Evolutionary conservation across 2,113 vertebrate species (phyloP), one percentile per base, ranked within the genome.

Genomic region (Rhabdomys dilectus): DNA sequence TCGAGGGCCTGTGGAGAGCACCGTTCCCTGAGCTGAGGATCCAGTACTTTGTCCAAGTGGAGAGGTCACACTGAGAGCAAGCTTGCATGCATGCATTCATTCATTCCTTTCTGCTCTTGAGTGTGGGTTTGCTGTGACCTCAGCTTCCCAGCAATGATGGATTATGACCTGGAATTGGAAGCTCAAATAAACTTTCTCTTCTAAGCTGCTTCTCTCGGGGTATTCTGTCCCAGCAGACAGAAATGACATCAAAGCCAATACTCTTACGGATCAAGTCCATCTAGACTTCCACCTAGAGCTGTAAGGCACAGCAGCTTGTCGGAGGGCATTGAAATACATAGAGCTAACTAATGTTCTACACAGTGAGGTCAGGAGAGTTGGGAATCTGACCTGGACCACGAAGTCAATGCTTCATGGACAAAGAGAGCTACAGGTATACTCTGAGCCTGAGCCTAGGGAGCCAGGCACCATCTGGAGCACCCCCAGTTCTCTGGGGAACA

Each of bases 301-400:
- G 0, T 17, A 39, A 42, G 62, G 66, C 45, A n/a, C 36, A 45
- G 26, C 0, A 0, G 36, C 64, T 56, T 19, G 0, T 42, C 1
- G 21, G 17, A 9, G 8, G 24, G 13, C 22, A 42, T 1, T 26
- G 7, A 91, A 73, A 72, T 12, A 10, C 68, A 86, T 19, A 76
- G 26, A 80, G 16, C 39, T 60, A 19, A 45, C 56, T 31, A 76
- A 70, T 5, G 51, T 7, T 17, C 66, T 21, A 17, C 19, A 3
- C 12, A 4, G 53, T 7, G 42, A 82, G 53, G 26, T 26, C 39
- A 1, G n/a, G 22, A 92, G 88, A 82, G 21, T 56, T 87, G 53
- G 66, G 60, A 48, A 45, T 88, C 75, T 56, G 36, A 24, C 70
- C 36, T 42, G 22, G 45, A 76, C 22, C 42, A 34, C 7, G 0